Evolutionary conservation across 2,888 invertebrate species (phyloP), one percentile per base, ranked within the genome.

Genomic region (Nomada lathburiana): DNA sequence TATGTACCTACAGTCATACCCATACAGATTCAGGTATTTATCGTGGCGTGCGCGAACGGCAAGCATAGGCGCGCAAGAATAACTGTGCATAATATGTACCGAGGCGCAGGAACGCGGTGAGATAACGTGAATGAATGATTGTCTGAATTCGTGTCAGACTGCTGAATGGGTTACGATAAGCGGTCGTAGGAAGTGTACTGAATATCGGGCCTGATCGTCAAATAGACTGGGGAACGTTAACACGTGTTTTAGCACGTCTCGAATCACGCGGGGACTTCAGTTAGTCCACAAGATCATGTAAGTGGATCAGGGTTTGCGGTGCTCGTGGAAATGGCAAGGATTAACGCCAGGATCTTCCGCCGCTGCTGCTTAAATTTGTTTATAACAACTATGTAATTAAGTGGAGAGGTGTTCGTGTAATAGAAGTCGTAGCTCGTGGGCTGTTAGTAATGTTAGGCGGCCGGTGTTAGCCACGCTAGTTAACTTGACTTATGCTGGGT

Each of bases 81-180:
- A 86, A 86, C 86, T 83, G 86, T 87, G 83, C 80, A 87, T 83
- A 85, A 86, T 86, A 83, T 73, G 79, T 83, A 85, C 76, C 80
- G 78, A 86, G 71, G 71, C 60, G 67, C 55, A 84, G 80, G 72
- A 80, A 87, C 83, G 80, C 69, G 53, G 13, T n/a, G 63, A 87
- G 87, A 87, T 87, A 87, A 86, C 80, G 80, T 76, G 86, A 83
- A 81, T 86, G 84, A 86, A 84, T 83, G 84, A 86, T 87, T 79
- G 84, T 86, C 80, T 77, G 87, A 84, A 88, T 78, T 83, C 82
- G 72, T 75, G 78, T 80, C 84, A 72, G 83, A 72, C 74, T 67
- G 57, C 65, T 74, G 81, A 83, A 85, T 86, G 76, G 74, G 71
- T 50, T 65, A 57, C 69, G 86, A 88, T 84, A 84, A 84, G 73